Evolutionary conservation across 2,888 invertebrate genomes (phyloP).

Genomic region (Volucella bombylans): DNA sequence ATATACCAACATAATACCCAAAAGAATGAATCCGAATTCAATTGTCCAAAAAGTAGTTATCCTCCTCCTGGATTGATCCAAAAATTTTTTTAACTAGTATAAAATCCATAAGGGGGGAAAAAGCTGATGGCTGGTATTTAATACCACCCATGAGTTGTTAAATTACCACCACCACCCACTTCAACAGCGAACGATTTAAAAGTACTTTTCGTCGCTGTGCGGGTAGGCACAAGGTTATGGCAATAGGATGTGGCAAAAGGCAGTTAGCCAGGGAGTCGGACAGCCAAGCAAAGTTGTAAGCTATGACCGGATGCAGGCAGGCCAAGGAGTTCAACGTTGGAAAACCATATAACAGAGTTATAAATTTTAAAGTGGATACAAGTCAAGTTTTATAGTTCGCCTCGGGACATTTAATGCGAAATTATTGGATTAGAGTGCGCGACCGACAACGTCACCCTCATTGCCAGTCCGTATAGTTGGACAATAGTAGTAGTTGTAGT

Average conservation of each 20-base stretch:
- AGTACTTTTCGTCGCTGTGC: constrained; percentile 44
- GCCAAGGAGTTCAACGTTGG: constrained; percentile 59
- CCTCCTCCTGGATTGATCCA: constrained; percentile 31
- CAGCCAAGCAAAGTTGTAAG: constrained; percentile 27
- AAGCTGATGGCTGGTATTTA: constrained; percentile 24
- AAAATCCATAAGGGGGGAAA: constrained; percentile 43
- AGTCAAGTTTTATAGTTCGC: constrained; percentile 74
- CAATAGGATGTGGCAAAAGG: constrained; percentile 55
- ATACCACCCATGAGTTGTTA: constrained; percentile 25
- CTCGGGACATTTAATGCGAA: constrained; percentile 66
- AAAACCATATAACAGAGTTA: constrained; percentile 73
- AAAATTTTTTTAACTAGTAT: constrained; percentile 37
- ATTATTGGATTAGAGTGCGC: constrained; percentile 69
- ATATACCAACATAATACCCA: constrained; percentile 24
- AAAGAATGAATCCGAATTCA: constrained; percentile 68
- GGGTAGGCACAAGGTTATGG: constrained; percentile 46
- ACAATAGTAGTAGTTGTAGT: no score
- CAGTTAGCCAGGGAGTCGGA: constrained; percentile 4
- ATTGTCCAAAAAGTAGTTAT: constrained; percentile 67
- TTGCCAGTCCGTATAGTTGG: no score
- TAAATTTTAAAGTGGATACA: constrained; percentile 72
- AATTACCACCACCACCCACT: background rate
- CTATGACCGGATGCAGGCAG: constrained; percentile 40
- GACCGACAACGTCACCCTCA: constrained; percentile 25
- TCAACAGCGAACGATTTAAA: background rate